Evolutionary conservation across 2,797 vertebrate species (phyloP), one percentile per base, ranked within the genome.

Genomic region (Myotis vivesi): DNA sequence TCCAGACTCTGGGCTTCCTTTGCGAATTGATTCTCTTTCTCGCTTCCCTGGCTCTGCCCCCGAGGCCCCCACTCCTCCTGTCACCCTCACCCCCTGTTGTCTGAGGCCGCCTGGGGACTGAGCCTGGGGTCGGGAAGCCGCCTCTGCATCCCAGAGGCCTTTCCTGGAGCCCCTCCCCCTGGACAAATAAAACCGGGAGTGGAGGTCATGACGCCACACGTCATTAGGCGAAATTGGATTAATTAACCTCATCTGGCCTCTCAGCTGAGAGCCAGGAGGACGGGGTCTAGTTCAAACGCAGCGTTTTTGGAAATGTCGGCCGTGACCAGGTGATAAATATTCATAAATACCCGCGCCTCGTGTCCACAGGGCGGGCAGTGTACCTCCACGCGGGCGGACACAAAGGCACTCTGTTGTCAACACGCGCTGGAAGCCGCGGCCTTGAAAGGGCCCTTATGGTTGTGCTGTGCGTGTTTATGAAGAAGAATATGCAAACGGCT

Each of bases 321-420:
- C 97, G 73, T 72, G 97, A 96, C 95, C 49, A 11, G 53, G 81
- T 96, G 94, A 97, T 94, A 96, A 94, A 97, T 97, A 96, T 97
- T 98, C 98, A 98, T 98, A 98, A 98, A 97, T 69, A 96, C 4
- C 28, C 62, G 94, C 10, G 81, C 97, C 69, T 71, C 41, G 33
- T 95, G 89, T 97, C 97, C 75, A 30, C 95, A 97, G 91, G 96
- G 77, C 41, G 92, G 72, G 57, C 59, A 77, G 92, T 98, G 97
- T 96, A 84, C 97, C 98, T 98, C 97, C 72, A 91, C 93, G 87
- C 30, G 95, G 86, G 73, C 23, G 83, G 83, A 86, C 94, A 98
- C 97, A 98, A 98, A 97, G 97, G 85, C 66, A 77, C 96, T 96
- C 95, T 98, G 98, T 98, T 97, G 92, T 91, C 92, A 93, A 95